These are phyloP conservation scores for Scalopus aquaticus DNA, from an alignment of 2,113 vertebrate species.

Conservation along the genomic window DNA sequence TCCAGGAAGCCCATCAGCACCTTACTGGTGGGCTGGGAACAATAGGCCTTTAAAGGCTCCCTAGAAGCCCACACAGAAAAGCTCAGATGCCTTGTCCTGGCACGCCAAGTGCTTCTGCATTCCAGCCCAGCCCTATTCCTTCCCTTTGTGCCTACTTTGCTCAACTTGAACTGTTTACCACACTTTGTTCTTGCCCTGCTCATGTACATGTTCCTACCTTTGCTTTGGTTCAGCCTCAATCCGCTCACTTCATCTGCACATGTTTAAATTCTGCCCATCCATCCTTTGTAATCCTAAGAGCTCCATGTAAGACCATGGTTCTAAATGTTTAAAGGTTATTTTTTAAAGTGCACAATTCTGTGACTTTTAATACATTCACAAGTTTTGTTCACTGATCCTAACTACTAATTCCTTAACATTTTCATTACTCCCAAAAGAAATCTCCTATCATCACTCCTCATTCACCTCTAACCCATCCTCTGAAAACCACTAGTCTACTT, in stretches of 20 bases:
- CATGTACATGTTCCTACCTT: background rate
- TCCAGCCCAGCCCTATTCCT: background rate
- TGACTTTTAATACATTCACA: background rate
- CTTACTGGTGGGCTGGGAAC: background rate
- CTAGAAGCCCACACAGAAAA: background rate
- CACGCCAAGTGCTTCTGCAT: background rate
- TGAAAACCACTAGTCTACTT: background rate
- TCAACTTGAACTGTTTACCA: background rate
- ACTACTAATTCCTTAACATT: conserved; percentile 1
- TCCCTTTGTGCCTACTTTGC: background rate
- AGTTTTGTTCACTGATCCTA: background rate
- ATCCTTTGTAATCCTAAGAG: background rate
- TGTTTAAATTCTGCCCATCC: background rate
- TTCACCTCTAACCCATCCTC: background rate
- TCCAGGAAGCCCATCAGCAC: background rate
- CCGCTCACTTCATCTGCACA: background rate
- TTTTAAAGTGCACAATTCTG: background rate
- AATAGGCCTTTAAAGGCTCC: background rate
- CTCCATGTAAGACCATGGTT: background rate
- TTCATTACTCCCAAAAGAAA: conserved; percentile 22
- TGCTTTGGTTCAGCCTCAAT: background rate
- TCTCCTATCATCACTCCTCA: background rate
- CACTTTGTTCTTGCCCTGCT: background rate
- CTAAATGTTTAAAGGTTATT: conserved; percentile 6
- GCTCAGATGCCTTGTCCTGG: background rate